Evolutionary conservation across 35 echinoderm and acorn worm genomes (phyloP), one percentile per base, ranked within the genome.

Genomic region (Lytechinus variegatus): DNA sequence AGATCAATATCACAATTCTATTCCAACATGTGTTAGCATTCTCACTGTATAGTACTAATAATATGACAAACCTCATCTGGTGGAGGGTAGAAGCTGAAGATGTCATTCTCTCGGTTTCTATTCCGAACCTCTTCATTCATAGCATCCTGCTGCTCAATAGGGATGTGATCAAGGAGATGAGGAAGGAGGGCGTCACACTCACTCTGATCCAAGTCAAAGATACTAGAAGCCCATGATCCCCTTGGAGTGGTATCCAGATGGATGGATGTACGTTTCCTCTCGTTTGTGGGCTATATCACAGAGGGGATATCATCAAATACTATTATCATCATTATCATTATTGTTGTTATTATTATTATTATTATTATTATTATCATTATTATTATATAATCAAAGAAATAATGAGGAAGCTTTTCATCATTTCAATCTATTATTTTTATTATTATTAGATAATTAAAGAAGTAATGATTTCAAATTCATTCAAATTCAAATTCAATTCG

Each of bases 181-280:
- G 97, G 96, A 53, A 98, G 95, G 5, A 97, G 89, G 7, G 96
- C 97, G 87, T 99, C 98, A 4, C 95, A 94, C 86, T 99, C 98
- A 57, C 96, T 98, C 28, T 95, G 97, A 54, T 97, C 96, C 56
- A 99, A 71, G 91, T 99, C 96, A 94, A 98, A 99, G 53, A 99
- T 99, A 60, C 97, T 99, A 7, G 98, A 99, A 9, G 98, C 97
- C 98, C 97, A 99, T 60, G 97, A 98, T 5, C 98, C 96, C 7
- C 98, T 87, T 9, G 98, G 98, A 9, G 98, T 99, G 95, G 94
- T 96, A 28, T 99, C 98, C 89, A 99, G 89, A 71, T 98, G 97
- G 87, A 99, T 99, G 28, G 98, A 99, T 10, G 97, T 87, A 5
- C 98, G 90, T 79, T 98, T 98, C 57, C 61, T 93, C 54, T 93